These are phyloP conservation scores for Vanessa atalanta DNA, from an alignment of 1,140 invertebrate species.

Conservation along the genomic window DNA sequence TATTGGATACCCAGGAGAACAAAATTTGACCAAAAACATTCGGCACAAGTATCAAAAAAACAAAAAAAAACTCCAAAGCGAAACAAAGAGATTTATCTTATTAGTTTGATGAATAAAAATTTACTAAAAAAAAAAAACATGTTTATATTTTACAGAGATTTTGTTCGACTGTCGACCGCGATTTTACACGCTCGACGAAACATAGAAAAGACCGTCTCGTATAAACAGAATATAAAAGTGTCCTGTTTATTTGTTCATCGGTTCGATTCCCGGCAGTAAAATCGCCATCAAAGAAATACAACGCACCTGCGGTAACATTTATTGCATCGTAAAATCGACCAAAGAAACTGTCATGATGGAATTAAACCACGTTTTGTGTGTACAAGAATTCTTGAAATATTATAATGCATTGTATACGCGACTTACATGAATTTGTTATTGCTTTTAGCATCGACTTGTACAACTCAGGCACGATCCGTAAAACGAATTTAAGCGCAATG, in stretches of 20 bases:
- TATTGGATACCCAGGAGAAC: no score
- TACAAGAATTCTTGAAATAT: not conserved
- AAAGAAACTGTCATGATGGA: constrained; percentile 24
- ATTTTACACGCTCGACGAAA: not conserved
- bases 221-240: constrained; percentile 24
- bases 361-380: constrained; percentile 9
- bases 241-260: constrained; percentile 39
- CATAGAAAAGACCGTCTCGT: not conserved
- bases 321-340: constrained; percentile 18
- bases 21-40: no score
- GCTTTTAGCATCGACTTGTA: no score
- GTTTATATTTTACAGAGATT: no score
- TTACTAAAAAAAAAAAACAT: no score
- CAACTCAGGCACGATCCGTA: no score
- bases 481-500: no score
- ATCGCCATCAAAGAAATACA: constrained; percentile 39
- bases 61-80: no score
- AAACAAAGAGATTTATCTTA: no score
- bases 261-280: constrained; percentile 43
- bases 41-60: no score
- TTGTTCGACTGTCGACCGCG: not conserved
- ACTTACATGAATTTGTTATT: no score
- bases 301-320: constrained; percentile 40
- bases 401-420: not conserved
- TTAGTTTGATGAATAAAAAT: no score